These are phyloP conservation scores for Dysdera silvatica DNA, from an alignment of 1,140 invertebrate species.

Conservation along the genomic window DNA sequence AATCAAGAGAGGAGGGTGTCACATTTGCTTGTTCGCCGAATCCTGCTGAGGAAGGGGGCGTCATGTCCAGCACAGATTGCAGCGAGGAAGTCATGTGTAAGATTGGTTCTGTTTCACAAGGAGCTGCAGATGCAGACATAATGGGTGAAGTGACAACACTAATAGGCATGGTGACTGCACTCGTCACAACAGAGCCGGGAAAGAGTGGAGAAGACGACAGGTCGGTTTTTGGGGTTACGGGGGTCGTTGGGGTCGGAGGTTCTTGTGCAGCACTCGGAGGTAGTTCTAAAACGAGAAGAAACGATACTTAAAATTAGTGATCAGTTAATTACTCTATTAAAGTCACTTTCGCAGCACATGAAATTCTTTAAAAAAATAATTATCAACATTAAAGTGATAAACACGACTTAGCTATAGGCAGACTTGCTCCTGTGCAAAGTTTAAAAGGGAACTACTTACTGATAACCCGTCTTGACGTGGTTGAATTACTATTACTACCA, in stretches of 20 bases:
- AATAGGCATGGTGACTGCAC: background rate
- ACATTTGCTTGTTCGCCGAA: background rate
- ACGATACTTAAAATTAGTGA: background rate
- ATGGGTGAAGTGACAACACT: background rate
- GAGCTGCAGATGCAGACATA: background rate
- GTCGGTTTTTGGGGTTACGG: conserved; percentile 27
- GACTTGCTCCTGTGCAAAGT: too few relatives aligned
- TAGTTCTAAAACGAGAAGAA: conserved; percentile 53
- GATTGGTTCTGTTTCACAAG: background rate
- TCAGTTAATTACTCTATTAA: background rate
- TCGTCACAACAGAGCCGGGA: background rate
- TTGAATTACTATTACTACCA: too few relatives aligned
- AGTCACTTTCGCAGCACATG: background rate
- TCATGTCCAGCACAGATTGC: conserved; percentile 23
- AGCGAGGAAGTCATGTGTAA: too few relatives aligned
- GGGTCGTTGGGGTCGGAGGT: conserved; percentile 59
- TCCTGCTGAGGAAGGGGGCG: conserved; percentile 14
- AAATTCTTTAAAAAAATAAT: background rate
- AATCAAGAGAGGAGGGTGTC: conserved; percentile 9
- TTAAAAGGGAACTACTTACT: too few relatives aligned
- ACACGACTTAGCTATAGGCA: background rate
- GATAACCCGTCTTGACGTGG: too few relatives aligned
- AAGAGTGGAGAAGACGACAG: background rate
- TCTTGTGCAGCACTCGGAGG: conserved; percentile 76
- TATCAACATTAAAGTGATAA: background rate